Evolutionary conservation across 2,888 invertebrate species (phyloP), one percentile per base, ranked within the genome.

Genomic region (Gibbula magus): DNA sequence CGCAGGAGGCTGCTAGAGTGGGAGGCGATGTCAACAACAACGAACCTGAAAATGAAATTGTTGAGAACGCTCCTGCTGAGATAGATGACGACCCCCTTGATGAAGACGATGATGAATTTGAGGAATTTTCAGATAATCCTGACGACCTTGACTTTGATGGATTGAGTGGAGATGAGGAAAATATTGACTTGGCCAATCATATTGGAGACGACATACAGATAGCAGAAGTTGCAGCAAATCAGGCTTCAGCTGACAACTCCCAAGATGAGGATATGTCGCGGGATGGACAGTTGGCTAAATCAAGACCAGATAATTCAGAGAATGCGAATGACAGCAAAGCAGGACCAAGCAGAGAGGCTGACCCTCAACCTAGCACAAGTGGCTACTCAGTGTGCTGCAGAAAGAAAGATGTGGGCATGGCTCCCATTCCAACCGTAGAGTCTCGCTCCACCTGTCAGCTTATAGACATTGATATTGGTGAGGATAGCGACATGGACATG

Each of bases 21-120:
- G 53, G 81, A 67, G 66, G 53, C 32, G 81, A n/a, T 56, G 79
- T 76, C 74, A 79, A 81, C 54, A 39, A 76, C 52, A 39, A 76
- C 39, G 29, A 32, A 25, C 66, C 74, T 45, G 56, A 22, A 67
- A 79, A 79, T 79, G 35, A 79, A 54, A 81, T 39, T 76, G 52
- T 45, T 29, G 76, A 75, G 35, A 73, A 79, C 35, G n/a, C 51
- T 18, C 56, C 52, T 32, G 18, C 20, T 25, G 45, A 67, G 2
- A 16, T 29, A 16, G 53, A 25, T n/a, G 51, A 45, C n/a, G 53
- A 54, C 39, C 18, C 53, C 29, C 13, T 25, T 61, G 78, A 75
- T 74, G 73, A 52, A 54, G 75, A 82, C 61, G 77, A 52, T 13
- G 45, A 45, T 52, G 75, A 81, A 53, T 39, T 35, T 45, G 70